Conservation (phyloP, 2,113 vertebrate genomes). For the Carlito syrichta region DNA sequence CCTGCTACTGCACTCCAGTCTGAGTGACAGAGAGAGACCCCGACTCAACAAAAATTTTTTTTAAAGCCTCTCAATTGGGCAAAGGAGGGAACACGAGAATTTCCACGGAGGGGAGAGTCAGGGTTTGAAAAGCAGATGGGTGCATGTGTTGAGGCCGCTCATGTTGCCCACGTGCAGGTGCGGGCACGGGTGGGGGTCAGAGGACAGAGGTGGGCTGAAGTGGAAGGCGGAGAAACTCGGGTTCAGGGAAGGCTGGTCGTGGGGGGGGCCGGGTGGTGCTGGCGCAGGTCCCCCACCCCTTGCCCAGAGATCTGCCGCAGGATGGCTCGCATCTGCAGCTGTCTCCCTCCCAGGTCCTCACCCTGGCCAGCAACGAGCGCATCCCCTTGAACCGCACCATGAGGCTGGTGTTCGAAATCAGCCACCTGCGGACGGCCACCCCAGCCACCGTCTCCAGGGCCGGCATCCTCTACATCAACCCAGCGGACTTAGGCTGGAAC, state of each 20-base stretch:
- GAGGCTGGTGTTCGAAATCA: slow-evolving; percentile 87
- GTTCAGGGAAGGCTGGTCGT: accelerated
- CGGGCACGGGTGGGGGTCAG: neutral
- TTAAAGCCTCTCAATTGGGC: no score
- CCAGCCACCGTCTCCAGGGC: slow-evolving; percentile 87
- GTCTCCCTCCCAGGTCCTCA: slow-evolving; percentile 80
- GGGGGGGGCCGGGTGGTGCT: accelerated
- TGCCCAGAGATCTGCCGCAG: neutral
- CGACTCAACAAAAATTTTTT: no score
- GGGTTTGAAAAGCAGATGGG: neutral
- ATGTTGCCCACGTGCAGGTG: accelerated
- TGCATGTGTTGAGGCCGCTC: accelerated
- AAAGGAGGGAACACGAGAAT: neutral
- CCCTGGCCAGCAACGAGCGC: slow-evolving; percentile 87
- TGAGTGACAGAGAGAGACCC: no score
- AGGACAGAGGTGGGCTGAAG: no score
- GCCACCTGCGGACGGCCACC: slow-evolving; percentile 84
- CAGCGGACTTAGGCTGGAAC: slow-evolving; percentile 84
- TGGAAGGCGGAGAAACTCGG: accelerated
- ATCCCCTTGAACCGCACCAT: slow-evolving; percentile 86
- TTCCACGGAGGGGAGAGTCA: accelerated
- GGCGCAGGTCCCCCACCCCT: accelerated
- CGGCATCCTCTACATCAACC: slow-evolving; percentile 87
- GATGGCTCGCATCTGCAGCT: no score
- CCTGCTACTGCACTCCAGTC: no score